phyloP scores from a whole-genome alignment of 1,140 invertebrate species.

The Pogonomyrmex californicus region DNA sequence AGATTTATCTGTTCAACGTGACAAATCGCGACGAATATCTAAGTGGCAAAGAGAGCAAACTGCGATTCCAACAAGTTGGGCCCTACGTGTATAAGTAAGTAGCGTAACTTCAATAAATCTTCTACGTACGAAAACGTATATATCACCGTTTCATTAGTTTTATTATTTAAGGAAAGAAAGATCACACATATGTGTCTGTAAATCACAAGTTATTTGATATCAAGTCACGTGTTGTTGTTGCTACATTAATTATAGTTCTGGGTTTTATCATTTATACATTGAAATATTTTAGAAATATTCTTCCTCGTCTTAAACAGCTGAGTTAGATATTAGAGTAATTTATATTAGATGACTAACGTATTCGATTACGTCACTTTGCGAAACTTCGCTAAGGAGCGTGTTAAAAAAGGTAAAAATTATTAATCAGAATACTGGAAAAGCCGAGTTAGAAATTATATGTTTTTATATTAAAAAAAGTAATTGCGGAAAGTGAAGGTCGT shows the following conservation, averaged over 20 bases:
- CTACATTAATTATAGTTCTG: background rate
- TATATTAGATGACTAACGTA: background rate
- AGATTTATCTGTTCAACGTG: constrained; percentile 95
- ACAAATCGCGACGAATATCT: constrained; percentile 94
- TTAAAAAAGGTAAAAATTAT: background rate
- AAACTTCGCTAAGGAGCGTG: background rate
- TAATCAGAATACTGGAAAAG: background rate
- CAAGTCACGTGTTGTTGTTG: background rate
- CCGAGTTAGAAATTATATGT: constrained; percentile 3
- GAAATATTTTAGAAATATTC: background rate
- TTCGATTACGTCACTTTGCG: background rate
- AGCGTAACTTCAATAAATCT: background rate
- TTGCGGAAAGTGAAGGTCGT: background rate
- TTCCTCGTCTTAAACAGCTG: background rate
- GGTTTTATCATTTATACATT: background rate
- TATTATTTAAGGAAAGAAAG: background rate
- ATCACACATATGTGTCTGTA: background rate
- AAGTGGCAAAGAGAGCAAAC: constrained; percentile 89
- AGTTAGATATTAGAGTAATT: background rate
- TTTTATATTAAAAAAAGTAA: background rate
- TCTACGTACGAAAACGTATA: background rate
- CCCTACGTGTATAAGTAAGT: constrained; percentile 97
- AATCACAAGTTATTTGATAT: background rate
- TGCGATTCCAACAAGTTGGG: constrained; percentile 93
- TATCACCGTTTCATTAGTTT: background rate